Evolutionary conservation across 2,888 invertebrate species (phyloP).

Genomic region (Scelioninae gen. 1): DNA sequence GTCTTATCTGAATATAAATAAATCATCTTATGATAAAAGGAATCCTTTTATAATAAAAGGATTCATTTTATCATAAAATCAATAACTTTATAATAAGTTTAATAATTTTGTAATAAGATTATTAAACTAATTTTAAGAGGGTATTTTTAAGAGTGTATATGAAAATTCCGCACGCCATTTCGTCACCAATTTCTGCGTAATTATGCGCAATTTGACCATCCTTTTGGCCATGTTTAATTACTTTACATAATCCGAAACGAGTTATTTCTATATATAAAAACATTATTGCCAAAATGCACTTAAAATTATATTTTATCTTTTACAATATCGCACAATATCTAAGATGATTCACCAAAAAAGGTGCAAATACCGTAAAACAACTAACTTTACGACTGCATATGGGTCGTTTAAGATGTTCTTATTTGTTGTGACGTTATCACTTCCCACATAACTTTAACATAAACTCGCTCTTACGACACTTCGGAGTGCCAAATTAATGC

Average conservation of each 20-base stretch:
- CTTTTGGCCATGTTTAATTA: slow-evolving; percentile 32
- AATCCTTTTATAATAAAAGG: no score
- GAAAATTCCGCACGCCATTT: slow-evolving; percentile 11
- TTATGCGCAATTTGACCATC: slow-evolving; percentile 1
- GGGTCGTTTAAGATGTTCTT: slow-evolving; percentile 26
- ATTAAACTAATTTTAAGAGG: no score
- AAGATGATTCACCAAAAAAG: slow-evolving; percentile 50
- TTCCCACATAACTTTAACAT: slow-evolving; percentile 32
- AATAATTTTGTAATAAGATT: no score
- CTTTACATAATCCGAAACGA: slow-evolving; percentile 46
- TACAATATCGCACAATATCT: slow-evolving; percentile 36
- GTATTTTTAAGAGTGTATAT: no score
- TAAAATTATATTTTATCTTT: slow-evolving; percentile 22
- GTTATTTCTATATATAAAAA: slow-evolving; percentile 13
- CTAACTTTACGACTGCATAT: slow-evolving; percentile 39
- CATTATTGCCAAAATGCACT: slow-evolving; percentile 13
- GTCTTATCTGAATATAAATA: no score
- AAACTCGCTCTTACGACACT: slow-evolving; percentile 47
- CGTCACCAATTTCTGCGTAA: slow-evolving; percentile 34
- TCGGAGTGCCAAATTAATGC: slow-evolving; percentile 33
- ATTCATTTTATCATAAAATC: neutral
- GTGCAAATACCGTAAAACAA: slow-evolving; percentile 49
- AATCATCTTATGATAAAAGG: slow-evolving; percentile 11
- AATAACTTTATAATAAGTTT: no score
- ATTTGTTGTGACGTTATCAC: slow-evolving; percentile 35